phyloP scores from a whole-genome alignment of 2,888 invertebrate genomes.

The Pherbina coryleti region DNA sequence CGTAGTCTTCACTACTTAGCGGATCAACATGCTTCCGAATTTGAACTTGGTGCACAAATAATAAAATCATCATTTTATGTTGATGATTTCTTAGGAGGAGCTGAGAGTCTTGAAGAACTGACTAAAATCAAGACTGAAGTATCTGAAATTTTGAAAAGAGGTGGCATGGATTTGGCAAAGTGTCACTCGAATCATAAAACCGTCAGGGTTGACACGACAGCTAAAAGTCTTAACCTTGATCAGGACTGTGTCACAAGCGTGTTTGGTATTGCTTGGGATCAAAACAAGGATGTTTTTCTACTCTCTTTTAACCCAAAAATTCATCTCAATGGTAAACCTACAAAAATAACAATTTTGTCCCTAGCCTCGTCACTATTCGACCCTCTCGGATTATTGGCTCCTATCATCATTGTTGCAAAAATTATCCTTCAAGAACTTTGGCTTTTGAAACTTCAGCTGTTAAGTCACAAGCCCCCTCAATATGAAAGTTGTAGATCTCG shows the following conservation, averaged over 20 bases:
- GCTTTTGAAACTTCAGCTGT: not conserved
- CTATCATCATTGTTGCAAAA: not conserved
- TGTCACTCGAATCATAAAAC: not conserved
- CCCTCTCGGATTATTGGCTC: constrained; percentile 28
- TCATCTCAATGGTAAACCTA: too few species aligned
- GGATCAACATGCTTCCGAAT: not conserved
- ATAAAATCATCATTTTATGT: not conserved
- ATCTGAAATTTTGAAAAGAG: not conserved
- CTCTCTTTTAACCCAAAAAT: not conserved
- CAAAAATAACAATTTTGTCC: constrained; percentile 25
- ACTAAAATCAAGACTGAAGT: not conserved
- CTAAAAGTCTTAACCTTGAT: not conserved
- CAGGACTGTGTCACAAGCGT: not conserved
- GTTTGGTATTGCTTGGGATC: not conserved
- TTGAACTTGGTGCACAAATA: not conserved
- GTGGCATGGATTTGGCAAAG: not conserved
- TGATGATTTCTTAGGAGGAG: not conserved
- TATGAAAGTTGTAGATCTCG: too few species aligned
- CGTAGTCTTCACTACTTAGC: not conserved
- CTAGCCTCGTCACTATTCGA: constrained; percentile 39
- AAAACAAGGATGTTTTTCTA: not conserved
- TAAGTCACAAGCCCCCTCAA: too few species aligned
- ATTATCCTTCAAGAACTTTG: constrained; percentile 29
- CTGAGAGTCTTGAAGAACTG: not conserved
- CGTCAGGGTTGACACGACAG: not conserved